Percentiles rank a stretch among this genome's conserved stretches.
Conservation (phyloP, 92 coral and sea anemone genomes). For the Siderastrea siderea region DNA sequence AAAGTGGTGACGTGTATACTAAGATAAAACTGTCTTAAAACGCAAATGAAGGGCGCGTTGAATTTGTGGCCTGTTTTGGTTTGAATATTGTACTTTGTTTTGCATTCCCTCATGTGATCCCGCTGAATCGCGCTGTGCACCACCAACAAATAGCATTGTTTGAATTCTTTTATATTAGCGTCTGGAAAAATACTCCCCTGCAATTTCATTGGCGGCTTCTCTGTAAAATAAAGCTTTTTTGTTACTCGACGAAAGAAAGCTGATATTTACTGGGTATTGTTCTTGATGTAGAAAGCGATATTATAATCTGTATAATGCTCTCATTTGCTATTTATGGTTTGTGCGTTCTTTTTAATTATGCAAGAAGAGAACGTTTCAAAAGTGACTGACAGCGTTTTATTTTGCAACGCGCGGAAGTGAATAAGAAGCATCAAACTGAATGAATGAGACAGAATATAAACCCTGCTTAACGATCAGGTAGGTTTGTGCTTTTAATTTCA, state of each 20-base stretch:
- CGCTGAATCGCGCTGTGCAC: neutral
- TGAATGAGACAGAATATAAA: no score
- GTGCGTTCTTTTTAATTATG: slow-evolving; percentile 38
- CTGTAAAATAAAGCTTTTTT: slow-evolving; percentile 10
- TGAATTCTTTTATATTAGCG: neutral
- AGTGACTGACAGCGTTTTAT: slow-evolving; percentile 4
- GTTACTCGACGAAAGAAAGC: neutral
- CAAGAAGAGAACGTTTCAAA: slow-evolving; percentile 5
- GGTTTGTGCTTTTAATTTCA: neutral
- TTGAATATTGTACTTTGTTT: neutral
- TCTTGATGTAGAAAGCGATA: slow-evolving; percentile 1
- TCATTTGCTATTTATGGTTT: slow-evolving; percentile 43
- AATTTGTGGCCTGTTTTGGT: neutral
- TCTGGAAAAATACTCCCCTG: neutral
- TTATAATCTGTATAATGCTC: slow-evolving; percentile 1
- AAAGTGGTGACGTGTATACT: slow-evolving; percentile 1
- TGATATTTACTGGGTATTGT: slow-evolving; percentile 2
- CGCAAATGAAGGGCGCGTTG: neutral
- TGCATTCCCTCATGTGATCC: neutral
- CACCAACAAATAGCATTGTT: slow-evolving; percentile 24
- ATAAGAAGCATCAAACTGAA: no score
- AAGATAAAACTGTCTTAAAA: neutral
- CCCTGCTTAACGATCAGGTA: neutral
- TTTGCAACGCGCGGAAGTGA: slow-evolving; percentile 1
- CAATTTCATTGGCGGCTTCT: slow-evolving; percentile 20